These are phyloP conservation scores for Oncorhynchus masou DNA, from an alignment of 2,113 vertebrate genomes.

Conservation along the genomic window DNA sequence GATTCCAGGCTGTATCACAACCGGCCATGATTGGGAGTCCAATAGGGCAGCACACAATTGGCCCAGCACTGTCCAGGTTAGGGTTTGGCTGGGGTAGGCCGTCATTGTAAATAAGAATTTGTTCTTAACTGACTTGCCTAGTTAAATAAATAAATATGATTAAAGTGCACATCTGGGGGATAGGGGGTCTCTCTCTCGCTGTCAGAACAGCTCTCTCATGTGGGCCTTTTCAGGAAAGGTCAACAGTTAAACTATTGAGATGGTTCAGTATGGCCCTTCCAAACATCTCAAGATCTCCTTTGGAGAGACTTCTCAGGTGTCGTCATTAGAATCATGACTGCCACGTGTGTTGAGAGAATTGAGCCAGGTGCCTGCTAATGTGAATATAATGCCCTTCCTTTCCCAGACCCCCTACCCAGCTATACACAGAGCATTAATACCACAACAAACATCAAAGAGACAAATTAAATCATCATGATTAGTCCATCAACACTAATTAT, in stretches of 20 bases:
- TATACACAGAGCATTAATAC: conserved; percentile 4
- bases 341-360: background rate
- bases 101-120: no score
- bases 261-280: no score
- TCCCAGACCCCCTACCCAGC: background rate
- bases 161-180: background rate
- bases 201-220: background rate
- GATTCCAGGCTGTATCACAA: no score
- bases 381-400: background rate
- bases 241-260: background rate
- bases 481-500: conserved; percentile 21
- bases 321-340: background rate
- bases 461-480: conserved; percentile 29
- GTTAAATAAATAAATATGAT: no score
- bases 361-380: background rate
- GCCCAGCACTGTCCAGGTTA: no score
- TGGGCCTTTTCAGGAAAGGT: background rate
- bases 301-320: background rate
- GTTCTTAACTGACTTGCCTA: no score
- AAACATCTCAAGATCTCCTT: background rate
- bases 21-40: no score
- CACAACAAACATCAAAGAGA: conserved; percentile 31
- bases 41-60: no score
- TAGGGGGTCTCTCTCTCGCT: background rate
- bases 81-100: no score